These are phyloP conservation scores for Hucho hucho DNA, from an alignment of 2,113 vertebrate genomes.

Conservation along the genomic window DNA sequence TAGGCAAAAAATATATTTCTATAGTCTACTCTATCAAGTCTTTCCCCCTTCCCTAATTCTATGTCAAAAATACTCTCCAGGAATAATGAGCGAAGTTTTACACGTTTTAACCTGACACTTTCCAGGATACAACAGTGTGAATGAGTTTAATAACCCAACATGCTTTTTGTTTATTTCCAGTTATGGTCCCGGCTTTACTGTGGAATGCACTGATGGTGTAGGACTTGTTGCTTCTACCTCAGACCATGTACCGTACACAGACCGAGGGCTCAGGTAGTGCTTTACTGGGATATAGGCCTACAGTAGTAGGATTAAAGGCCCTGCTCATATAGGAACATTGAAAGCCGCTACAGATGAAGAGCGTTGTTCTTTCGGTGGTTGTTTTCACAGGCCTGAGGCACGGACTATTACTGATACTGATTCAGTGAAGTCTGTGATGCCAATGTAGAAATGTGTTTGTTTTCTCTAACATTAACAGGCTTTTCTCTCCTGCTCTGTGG, in stretches of 20 bases:
- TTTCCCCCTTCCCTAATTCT: too few species aligned
- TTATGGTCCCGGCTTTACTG: conserved; percentile 32
- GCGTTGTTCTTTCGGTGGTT: background rate
- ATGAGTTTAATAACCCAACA: background rate
- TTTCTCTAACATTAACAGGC: background rate
- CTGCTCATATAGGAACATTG: too few species aligned
- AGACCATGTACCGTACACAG: background rate
- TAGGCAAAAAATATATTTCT: too few species aligned
- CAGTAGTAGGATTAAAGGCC: conserved; percentile 15
- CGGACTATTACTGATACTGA: background rate
- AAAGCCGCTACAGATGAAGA: background rate
- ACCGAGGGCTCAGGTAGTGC: conserved; percentile 14
- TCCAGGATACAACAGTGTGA: conserved; percentile 19
- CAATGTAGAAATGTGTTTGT: background rate
- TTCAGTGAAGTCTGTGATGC: background rate
- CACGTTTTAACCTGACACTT: conserved; percentile 36
- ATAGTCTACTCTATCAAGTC: too few species aligned
- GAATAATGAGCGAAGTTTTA: conserved; percentile 44
- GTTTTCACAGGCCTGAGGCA: background rate
- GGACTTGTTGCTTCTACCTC: background rate
- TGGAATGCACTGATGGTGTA: background rate
- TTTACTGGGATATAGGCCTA: conserved; percentile 9
- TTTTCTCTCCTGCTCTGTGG: background rate
- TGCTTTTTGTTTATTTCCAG: conserved; percentile 36
- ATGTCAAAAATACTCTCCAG: conserved; percentile 55